phyloP scores from a whole-genome alignment of 2,797 vertebrate genomes.

The Miichthys miiuy region DNA sequence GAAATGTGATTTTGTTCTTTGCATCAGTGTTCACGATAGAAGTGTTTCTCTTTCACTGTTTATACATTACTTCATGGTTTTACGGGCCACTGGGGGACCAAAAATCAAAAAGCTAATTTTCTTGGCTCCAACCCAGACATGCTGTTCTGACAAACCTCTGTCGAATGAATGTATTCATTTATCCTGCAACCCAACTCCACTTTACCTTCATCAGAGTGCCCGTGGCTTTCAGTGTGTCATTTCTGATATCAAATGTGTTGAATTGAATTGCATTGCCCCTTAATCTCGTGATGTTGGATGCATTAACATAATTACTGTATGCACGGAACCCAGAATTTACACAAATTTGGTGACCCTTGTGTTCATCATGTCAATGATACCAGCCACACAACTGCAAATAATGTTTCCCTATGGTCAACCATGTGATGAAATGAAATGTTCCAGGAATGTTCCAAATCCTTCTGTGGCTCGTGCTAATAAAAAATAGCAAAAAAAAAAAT shows the following conservation, averaged over 20 bases:
- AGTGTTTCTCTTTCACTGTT: neutral
- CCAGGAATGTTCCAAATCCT: conserved; percentile 12
- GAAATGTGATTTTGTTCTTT: conserved; percentile 3
- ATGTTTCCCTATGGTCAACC: neutral
- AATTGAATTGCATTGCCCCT: conserved; percentile 32
- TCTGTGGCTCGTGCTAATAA: conserved; percentile 14
- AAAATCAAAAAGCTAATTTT: neutral
- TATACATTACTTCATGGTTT: neutral
- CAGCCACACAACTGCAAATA: conserved; percentile 5
- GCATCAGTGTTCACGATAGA: neutral
- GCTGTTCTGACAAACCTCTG: conserved; percentile 13
- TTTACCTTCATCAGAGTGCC: conserved; percentile 35
- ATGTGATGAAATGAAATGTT: neutral
- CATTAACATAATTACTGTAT: conserved; percentile 53
- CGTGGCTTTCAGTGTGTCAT: conserved; percentile 22
- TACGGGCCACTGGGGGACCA: neutral
- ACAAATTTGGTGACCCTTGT: conserved; percentile 17
- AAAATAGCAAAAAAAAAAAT: conserved; percentile 1
- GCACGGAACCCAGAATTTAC: conserved; percentile 42
- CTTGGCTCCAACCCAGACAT: neutral
- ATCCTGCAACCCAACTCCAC: conserved; percentile 24
- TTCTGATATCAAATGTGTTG: conserved; percentile 33
- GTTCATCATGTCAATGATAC: conserved; percentile 2
- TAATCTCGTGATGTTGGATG: conserved; percentile 30
- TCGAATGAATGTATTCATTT: neutral